Evolutionary conservation across 2,797 vertebrate genomes (phyloP), one percentile per base, ranked within the genome.

Genomic region (Poecilia gillii): DNA sequence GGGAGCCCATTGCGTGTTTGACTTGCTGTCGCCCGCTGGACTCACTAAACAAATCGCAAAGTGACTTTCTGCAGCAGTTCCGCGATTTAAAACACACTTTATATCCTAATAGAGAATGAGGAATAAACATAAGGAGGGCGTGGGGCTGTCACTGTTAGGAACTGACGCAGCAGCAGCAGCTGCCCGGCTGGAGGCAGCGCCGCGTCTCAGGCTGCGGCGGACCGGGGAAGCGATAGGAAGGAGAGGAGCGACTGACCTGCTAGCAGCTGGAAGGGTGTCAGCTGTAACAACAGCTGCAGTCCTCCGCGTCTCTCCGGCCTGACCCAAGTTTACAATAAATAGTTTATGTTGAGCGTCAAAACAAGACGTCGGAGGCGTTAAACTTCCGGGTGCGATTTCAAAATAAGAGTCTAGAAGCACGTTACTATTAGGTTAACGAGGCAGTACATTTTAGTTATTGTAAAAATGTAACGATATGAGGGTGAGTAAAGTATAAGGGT

Each of bases 301-400:
- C 81, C 80, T 83, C 79, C 53, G 78, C 73, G 64, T 28, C 66
- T 76, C 45, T 5, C 33, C 49, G 73, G 73, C 90, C 84, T 82
- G 79, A 91, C 80, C 64, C 80, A 83, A 93, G 91, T 92, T 94
- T 89, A 93, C 82, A 18, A 70, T 78, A 81, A 79, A 88, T 78
- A 81, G 78, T 81, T 81, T 14, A 55, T 14, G 66, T 36, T 1
- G 13, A 51, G 6, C 1, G 72, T 84, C 74, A 86, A 43, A 0
- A 0, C 0, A 1, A 2, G 25, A 31, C 4, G 28, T 51, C 72
- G 14, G 53, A 9, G 0, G 28, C 0, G 18, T 1, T 8, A 0
- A 0, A 70, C 16, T 83, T 85, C 86, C 59, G 78, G 13, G 0
- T 0, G 0, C 2, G 6, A 0, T 76, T 87, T 89, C 87, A 89